phyloP scores from a whole-genome alignment of 1,140 invertebrate genomes.

The Coelopa frigida region DNA sequence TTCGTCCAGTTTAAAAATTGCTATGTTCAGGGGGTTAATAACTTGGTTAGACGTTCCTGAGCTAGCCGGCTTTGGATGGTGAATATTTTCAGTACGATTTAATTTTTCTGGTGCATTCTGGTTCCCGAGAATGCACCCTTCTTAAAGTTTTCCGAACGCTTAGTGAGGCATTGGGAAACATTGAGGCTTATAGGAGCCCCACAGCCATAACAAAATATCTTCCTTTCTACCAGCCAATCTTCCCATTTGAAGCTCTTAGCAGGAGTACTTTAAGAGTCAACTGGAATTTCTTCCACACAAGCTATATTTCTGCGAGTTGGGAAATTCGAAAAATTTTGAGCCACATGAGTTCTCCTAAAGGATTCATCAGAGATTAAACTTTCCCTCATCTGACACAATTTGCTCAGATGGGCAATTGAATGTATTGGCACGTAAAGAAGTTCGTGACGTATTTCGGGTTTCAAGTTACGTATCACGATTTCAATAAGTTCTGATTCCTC shows the following conservation, averaged over 20 bases:
- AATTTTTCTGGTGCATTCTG: background rate
- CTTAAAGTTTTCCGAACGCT: background rate
- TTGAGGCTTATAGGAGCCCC: conserved; percentile 11
- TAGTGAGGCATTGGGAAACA: background rate
- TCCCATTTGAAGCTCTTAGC: background rate
- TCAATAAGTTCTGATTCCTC: conserved; percentile 5
- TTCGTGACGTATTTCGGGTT: conserved; percentile 10
- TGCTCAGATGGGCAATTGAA: conserved; percentile 6
- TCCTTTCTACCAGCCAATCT: conserved; percentile 1
- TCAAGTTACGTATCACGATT: conserved; percentile 3
- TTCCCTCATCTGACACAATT: conserved; percentile 8
- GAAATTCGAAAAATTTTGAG: background rate
- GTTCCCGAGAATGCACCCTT: background rate
- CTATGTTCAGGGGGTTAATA: background rate
- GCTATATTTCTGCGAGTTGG: background rate
- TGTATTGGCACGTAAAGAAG: conserved; percentile 8
- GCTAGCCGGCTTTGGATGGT: too few relatives aligned
- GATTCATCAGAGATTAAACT: conserved; percentile 3
- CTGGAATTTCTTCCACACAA: background rate
- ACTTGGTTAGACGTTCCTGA: background rate
- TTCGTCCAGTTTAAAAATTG: conserved; percentile 1
- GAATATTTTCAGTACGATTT: background rate
- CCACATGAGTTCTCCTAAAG: background rate
- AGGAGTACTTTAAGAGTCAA: background rate
- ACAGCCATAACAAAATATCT: conserved; percentile 11